Percentiles rank a stretch among this genome's conserved stretches.
Conservation (phyloP, 2,113 vertebrate genomes). For the Psittacula cyanocephala region DNA sequence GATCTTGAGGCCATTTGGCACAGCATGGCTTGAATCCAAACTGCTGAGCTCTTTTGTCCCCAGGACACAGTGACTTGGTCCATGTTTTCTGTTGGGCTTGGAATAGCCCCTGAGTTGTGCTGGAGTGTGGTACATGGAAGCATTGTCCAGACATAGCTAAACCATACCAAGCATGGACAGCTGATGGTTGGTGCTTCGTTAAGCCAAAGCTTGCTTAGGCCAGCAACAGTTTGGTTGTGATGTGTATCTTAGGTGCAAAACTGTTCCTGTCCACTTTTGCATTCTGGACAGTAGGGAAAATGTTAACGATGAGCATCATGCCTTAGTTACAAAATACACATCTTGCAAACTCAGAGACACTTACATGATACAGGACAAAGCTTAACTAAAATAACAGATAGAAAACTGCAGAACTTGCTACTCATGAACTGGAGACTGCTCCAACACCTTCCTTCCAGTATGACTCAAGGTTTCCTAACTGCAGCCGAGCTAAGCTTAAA, state of each 20-base stretch:
- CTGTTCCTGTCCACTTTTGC: background rate
- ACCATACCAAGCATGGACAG: background rate
- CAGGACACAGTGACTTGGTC: background rate
- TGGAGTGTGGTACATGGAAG: background rate
- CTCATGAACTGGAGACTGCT: background rate
- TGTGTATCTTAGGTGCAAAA: background rate
- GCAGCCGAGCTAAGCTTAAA: background rate
- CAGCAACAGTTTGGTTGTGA: background rate
- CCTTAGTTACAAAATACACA: background rate
- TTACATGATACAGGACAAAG: background rate
- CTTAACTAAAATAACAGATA: background rate
- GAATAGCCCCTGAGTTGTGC: background rate
- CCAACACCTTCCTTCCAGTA: background rate
- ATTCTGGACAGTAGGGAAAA: background rate
- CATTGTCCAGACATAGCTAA: background rate
- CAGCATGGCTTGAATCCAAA: rapidly evolving
- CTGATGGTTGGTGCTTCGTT: background rate
- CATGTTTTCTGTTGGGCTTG: rapidly evolving
- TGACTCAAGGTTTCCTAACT: background rate
- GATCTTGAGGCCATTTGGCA: background rate
- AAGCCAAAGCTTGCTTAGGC: background rate
- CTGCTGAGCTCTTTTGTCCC: background rate
- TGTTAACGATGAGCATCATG: background rate
- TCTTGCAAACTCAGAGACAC: background rate
- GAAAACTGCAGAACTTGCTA: background rate